A percentile compares a stretch with the other conserved stretches of the same genome.
Evolutionary conservation across 2,113 vertebrate genomes (phyloP).

Genomic region (Myrmecobius fasciatus): DNA sequence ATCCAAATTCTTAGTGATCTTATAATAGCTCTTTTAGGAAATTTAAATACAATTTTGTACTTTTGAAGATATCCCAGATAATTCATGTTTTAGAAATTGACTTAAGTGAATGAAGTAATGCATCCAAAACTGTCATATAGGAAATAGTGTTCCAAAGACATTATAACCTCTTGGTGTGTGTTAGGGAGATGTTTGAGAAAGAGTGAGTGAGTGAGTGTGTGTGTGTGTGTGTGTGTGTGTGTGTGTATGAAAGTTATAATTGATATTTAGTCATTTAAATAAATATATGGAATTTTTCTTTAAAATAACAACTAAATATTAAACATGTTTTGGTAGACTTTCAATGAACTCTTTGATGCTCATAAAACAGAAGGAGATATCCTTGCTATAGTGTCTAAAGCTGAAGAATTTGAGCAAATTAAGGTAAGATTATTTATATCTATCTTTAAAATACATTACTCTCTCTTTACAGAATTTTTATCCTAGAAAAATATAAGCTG

Average conservation of each 20-base stretch:
- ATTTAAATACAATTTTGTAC: slow-evolving; percentile 22
- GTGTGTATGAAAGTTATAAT: not conserved
- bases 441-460: slow-evolving; percentile 30
- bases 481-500: not conserved
- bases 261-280: slow-evolving; percentile 9
- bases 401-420: slow-evolving; percentile 98
- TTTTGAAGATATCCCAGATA: slow-evolving; percentile 10
- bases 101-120: slow-evolving; percentile 6
- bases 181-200: not conserved
- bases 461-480: slow-evolving; percentile 1
- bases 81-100: slow-evolving; percentile 11
- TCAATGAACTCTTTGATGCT: slow-evolving; percentile 96
- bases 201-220: too few relatives aligned
- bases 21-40: slow-evolving; percentile 8
- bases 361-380: slow-evolving; percentile 96
- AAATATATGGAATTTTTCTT: slow-evolving; percentile 36
- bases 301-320: slow-evolving; percentile 62
- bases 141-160: not conserved
- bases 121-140: slow-evolving; percentile 20
- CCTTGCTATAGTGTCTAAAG: slow-evolving; percentile 95
- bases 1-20: slow-evolving; percentile 18
- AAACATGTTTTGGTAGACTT: slow-evolving; percentile 88
- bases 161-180: not conserved
- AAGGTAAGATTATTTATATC: slow-evolving; percentile 89
- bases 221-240: too few relatives aligned